These are phyloP conservation scores for Periplaneta americana DNA, from an alignment of 1,140 invertebrate genomes.

Conservation along the genomic window DNA sequence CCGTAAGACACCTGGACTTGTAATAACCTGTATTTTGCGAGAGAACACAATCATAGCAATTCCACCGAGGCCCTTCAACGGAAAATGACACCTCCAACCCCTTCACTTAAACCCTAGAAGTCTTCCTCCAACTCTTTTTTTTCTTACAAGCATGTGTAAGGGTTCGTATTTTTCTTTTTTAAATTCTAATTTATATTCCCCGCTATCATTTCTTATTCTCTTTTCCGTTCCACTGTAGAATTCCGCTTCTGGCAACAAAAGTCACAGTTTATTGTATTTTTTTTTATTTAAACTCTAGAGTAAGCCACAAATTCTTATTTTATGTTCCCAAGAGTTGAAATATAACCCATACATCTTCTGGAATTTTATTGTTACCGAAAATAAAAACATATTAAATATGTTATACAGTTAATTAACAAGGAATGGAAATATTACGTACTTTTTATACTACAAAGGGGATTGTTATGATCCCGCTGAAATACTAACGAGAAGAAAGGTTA, in stretches of 20 bases:
- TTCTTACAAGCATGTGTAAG: background rate
- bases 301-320: background rate
- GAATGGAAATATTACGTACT: no score
- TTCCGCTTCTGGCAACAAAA: background rate
- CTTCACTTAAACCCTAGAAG: no score
- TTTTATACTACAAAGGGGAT: no score
- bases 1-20: constrained; percentile 3
- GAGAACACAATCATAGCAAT: background rate
- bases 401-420: background rate
- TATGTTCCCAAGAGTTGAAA: background rate
- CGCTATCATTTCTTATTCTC: background rate
- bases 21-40: constrained; percentile 1
- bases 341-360: background rate
- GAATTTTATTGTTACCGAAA: background rate
- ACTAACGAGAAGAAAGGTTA: no score
- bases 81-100: background rate
- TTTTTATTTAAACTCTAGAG: background rate
- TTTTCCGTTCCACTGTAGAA: background rate
- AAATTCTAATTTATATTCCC: background rate
- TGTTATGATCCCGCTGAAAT: no score
- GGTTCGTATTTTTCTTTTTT: background rate
- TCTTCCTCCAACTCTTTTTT: background rate
- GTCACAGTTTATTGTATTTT: background rate
- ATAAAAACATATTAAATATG: background rate
- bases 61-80: background rate